Percentiles rank a stretch among this genome's conserved stretches.
Conservation (phyloP, 2,888 invertebrate species). For the Drosophila peninsularis region DNA sequence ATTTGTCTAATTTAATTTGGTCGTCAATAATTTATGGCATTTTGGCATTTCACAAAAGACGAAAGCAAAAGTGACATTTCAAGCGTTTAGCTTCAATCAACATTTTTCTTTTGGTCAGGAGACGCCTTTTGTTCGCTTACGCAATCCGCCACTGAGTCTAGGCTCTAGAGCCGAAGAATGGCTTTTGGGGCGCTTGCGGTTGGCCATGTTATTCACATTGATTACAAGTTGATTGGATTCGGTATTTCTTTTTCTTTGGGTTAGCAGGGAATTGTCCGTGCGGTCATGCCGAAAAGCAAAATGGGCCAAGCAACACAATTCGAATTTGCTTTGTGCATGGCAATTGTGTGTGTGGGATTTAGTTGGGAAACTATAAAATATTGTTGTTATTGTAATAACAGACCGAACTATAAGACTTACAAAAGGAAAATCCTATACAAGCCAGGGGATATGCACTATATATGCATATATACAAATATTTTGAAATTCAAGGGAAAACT, state of each 20-base stretch:
- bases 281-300: constrained; percentile 13
- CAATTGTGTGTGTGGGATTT: constrained; percentile 31
- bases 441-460: too few relatives aligned
- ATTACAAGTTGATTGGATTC: constrained; percentile 39
- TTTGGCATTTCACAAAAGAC: constrained; percentile 61
- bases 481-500: too few relatives aligned
- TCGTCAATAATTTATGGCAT: constrained; percentile 48
- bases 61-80: constrained; percentile 77
- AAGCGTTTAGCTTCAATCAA: constrained; percentile 16
- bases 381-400: constrained; percentile 23
- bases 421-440: background rate
- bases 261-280: constrained; percentile 24
- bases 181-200: constrained; percentile 23
- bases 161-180: constrained; percentile 33
- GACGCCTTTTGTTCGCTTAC: constrained; percentile 46
- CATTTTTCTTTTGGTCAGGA: constrained; percentile 11
- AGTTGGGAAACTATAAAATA: constrained; percentile 34
- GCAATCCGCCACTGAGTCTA: constrained; percentile 34
- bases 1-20: constrained; percentile 75
- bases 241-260: background rate
- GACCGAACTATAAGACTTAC: background rate
- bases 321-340: constrained; percentile 37
- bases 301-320: constrained; percentile 29
- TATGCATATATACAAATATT: background rate
- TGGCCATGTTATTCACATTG: constrained; percentile 44